Evolutionary conservation across 35 echinoderm and acorn worm species (phyloP).

Genomic region (Patiria miniata): DNA sequence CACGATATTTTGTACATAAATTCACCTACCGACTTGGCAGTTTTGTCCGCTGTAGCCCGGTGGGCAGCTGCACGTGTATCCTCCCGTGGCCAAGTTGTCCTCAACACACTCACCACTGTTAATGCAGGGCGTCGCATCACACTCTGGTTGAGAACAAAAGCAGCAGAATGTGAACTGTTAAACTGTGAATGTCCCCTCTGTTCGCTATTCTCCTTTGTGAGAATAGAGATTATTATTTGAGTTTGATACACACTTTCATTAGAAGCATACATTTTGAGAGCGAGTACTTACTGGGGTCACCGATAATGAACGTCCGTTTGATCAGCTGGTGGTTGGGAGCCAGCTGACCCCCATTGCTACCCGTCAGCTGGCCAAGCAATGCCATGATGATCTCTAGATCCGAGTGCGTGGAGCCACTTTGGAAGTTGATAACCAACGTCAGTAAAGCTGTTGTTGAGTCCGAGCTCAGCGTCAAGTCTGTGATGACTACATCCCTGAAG

Average conservation of each 20-base stretch:
- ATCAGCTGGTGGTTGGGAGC: conserved; percentile 24
- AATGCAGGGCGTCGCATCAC: background rate
- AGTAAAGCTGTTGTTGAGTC: background rate
- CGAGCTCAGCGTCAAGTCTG: background rate
- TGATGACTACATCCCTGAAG: conserved; percentile 2
- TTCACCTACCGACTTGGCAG: background rate
- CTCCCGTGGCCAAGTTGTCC: background rate
- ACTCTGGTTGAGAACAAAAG: background rate
- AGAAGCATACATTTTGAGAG: no score
- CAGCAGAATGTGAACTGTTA: no score
- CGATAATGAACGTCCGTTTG: conserved; percentile 24
- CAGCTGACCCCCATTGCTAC: background rate
- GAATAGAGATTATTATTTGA: no score
- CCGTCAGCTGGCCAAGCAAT: conserved; percentile 15
- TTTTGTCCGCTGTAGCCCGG: background rate
- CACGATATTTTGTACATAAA: no score
- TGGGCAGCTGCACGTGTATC: background rate
- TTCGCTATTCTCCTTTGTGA: no score
- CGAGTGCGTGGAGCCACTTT: background rate
- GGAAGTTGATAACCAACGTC: background rate
- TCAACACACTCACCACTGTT: background rate
- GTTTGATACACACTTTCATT: no score
- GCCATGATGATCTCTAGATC: background rate
- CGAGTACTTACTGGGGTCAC: conserved; percentile 3
- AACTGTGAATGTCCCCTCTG: no score